Percentiles rank a stretch among this genome's conserved stretches.
phyloP scores from a whole-genome alignment of 2,888 invertebrate genomes.

The Diarsia mendica region DNA sequence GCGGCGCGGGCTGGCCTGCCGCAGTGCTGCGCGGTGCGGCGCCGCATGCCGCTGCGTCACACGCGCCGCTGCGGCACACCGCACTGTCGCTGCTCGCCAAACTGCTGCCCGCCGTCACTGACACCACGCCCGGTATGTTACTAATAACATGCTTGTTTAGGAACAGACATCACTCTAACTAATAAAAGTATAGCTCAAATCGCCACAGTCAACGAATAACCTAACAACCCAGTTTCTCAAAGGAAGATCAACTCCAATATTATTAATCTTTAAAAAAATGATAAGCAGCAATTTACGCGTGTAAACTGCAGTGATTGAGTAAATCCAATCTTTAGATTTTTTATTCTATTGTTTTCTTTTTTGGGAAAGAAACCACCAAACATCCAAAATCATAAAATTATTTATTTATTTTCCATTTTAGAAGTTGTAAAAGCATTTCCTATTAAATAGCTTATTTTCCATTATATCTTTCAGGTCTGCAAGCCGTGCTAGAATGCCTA shows the following conservation, averaged over 20 bases:
- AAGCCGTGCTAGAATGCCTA: constrained; percentile 95
- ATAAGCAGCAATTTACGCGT: too few species aligned
- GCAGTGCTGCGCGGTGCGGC: constrained; percentile 86
- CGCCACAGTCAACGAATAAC: too few species aligned
- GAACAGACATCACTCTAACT: too few species aligned
- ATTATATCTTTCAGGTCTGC: constrained; percentile 89
- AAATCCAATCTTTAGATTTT: neutral
- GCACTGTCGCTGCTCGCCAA: constrained; percentile 92
- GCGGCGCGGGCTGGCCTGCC: constrained; percentile 76
- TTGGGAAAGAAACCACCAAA: too few species aligned
- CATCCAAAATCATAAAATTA: too few species aligned
- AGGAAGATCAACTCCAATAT: too few species aligned
- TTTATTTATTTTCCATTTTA: too few species aligned
- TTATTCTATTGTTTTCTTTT: too few species aligned
- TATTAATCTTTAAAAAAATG: too few species aligned
- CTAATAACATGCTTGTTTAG: too few species aligned
- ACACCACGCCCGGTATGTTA: constrained; percentile 76
- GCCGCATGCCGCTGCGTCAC: constrained; percentile 85
- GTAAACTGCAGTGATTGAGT: neutral
- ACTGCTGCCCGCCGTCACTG: constrained; percentile 81
- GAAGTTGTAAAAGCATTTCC: neutral
- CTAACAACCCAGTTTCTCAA: too few species aligned
- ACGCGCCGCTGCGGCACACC: constrained; percentile 91
- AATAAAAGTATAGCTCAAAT: too few species aligned
- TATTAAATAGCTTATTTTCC: neutral